These are phyloP conservation scores for Collichthys lucidus DNA, from an alignment of 2,113 vertebrate species.

Conservation along the genomic window DNA sequence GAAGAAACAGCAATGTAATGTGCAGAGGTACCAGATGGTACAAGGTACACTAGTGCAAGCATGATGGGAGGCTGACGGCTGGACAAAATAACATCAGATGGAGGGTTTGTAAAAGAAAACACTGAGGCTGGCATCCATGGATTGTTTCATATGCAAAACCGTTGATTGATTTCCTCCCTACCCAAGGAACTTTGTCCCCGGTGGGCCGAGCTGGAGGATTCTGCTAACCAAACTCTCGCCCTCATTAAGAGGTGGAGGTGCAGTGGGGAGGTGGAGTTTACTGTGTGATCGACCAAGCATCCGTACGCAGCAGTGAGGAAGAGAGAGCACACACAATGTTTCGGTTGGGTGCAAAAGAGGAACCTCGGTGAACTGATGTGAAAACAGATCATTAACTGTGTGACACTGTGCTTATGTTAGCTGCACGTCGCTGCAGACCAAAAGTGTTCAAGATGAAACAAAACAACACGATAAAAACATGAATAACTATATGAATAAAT, in stretches of 20 bases:
- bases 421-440: not conserved
- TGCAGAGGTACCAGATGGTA: not conserved
- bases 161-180: slow-evolving; percentile 85
- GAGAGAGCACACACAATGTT: slow-evolving; percentile 88
- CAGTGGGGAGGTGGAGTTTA: slow-evolving; percentile 99
- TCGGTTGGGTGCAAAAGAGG: slow-evolving; percentile 39
- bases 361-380: slow-evolving; percentile 9
- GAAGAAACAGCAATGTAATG: not conserved
- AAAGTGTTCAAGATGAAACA: not conserved
- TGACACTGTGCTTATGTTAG: not conserved
- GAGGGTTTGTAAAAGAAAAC: slow-evolving; percentile 73
- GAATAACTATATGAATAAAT: not conserved
- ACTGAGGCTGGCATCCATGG: slow-evolving; percentile 91
- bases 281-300: slow-evolving; percentile 89
- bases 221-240: slow-evolving; percentile 99
- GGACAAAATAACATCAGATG: slow-evolving; percentile 84
- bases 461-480: not conserved
- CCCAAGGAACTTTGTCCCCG: slow-evolving; percentile 99
- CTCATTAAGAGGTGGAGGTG: slow-evolving; percentile 99
- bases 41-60: not conserved
- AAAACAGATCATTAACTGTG: not conserved
- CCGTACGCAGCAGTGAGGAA: slow-evolving; percentile 95
- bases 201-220: slow-evolving; percentile 99
- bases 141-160: slow-evolving; percentile 89
- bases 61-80: slow-evolving; percentile 22